Evolutionary conservation across 2,797 vertebrate species (phyloP), one percentile per base, ranked within the genome.

Genomic region (Poecilia gillii): DNA sequence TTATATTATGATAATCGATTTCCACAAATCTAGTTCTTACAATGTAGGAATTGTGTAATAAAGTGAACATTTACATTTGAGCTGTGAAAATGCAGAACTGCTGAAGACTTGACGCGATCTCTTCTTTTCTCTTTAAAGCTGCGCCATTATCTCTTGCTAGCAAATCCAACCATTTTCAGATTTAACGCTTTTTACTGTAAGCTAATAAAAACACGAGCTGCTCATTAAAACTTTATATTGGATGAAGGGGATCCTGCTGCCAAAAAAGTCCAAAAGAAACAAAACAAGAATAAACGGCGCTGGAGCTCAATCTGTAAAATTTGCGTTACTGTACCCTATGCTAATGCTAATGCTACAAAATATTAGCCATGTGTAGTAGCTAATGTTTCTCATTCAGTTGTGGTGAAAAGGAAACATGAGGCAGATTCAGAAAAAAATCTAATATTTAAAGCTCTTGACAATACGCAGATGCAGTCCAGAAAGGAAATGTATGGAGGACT

Each of bases 231-330:
- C 53, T 55, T 55, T n/a, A n/a, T 55, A 12, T n/a, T n/a, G 25
- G 25, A 9, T n/a, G 3, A 55, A 55, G 51, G 51, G 8, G 1
- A n/a, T 25, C 25, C 25, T 55, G 53, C 25, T 55, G 53, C 25
- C 53, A 6, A n/a, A 55, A 55, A 51, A 55, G 9, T n/a, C 3
- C 53, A 25, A n/a, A 55, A 51, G 20, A 51, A 51, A 51, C 7
- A 0, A 55, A 55, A n/a, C 9, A 25, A n/a, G n/a, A n/a, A 55
- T 1, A n/a, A n/a, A 25, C 3, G 1, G 8, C 3, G 0, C 25
- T n/a, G 53, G 53, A 55, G 53, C 25, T 55, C 53, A 55, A n/a
- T 55, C 9, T 55, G 53, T 55, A 55, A 55, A n/a, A 55, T 4
- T 9, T n/a, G n/a, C 3, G 8, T 28, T 28, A 6, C 53, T 57